Percentiles rank a stretch among this genome's conserved stretches.
These are phyloP conservation scores for Sclerurus mexicanus DNA, from an alignment of 2,113 vertebrate genomes.

Conservation along the genomic window DNA sequence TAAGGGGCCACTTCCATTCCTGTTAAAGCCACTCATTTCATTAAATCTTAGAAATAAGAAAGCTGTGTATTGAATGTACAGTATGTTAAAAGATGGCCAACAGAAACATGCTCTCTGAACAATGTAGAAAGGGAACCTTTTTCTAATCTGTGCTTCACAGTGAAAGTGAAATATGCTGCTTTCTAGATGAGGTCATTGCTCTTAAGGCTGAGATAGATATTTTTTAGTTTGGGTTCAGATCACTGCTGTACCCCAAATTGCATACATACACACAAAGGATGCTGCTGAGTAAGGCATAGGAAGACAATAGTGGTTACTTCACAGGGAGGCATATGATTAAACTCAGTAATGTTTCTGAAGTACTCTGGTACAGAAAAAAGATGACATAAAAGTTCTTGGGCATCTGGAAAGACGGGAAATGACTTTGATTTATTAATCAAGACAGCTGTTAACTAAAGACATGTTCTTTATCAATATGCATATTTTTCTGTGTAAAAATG, in stretches of 20 bases:
- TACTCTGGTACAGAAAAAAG: neutral
- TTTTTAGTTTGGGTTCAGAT: neutral
- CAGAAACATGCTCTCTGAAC: neutral
- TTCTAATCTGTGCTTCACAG: neutral
- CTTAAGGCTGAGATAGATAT: neutral
- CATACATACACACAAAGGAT: fast-evolving
- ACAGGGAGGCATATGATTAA: neutral
- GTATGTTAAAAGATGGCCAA: neutral
- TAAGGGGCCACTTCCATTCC: neutral
- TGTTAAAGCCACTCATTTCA: neutral
- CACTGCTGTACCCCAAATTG: neutral
- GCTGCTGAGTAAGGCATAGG: neutral
- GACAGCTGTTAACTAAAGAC: neutral
- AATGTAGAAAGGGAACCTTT: neutral
- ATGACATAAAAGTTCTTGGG: neutral
- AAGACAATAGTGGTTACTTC: neutral
- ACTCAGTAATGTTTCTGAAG: neutral
- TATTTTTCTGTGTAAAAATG: neutral
- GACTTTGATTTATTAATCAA: neutral
- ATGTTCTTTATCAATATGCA: neutral
- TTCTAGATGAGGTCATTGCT: neutral
- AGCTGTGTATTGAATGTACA: neutral
- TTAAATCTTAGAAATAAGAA: neutral
- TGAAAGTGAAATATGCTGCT: neutral
- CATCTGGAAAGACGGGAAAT: neutral